phyloP scores from a whole-genome alignment of 2,113 vertebrate species.

The Onychostoma macrolepis region DNA sequence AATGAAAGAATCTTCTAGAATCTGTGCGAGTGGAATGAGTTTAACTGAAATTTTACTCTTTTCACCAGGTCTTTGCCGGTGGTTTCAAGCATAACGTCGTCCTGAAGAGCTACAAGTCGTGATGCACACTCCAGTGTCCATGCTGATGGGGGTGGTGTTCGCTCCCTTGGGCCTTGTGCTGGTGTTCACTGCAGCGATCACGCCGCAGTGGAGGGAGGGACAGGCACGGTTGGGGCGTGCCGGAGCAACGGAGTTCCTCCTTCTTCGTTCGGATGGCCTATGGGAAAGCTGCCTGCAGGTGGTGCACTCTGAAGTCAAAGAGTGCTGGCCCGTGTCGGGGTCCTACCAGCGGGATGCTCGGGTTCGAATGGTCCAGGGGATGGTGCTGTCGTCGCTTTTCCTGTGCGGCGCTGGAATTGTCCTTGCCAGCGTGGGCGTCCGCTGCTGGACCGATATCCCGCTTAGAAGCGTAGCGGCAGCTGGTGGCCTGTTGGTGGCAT shows the following conservation, averaged over 20 bases:
- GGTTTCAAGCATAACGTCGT: not conserved
- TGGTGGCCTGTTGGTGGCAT: slow-evolving; percentile 74
- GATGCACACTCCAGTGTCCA: slow-evolving; percentile 79
- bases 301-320: slow-evolving; percentile 74
- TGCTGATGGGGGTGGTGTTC: slow-evolving; percentile 81
- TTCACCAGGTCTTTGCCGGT: slow-evolving; percentile 1
- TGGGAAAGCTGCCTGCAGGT: slow-evolving; percentile 83
- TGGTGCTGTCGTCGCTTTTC: slow-evolving; percentile 76
- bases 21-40: not conserved
- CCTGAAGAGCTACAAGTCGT: not conserved
- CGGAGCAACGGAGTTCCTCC: slow-evolving; percentile 61
- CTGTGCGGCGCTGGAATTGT: slow-evolving; percentile 77
- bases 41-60: not conserved
- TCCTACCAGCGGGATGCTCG: slow-evolving; percentile 70
- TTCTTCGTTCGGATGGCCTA: slow-evolving; percentile 75
- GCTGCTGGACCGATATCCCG: slow-evolving; percentile 79
- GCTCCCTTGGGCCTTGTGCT: slow-evolving; percentile 78
- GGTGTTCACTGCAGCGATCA: slow-evolving; percentile 80
- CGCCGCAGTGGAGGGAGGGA: slow-evolving; percentile 80
- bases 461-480: slow-evolving; percentile 73
- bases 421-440: slow-evolving; percentile 76
- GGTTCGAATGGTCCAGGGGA: slow-evolving; percentile 70
- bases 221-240: slow-evolving; percentile 64
- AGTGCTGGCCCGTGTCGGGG: slow-evolving; percentile 78
- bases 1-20: slow-evolving; percentile 13